Evolutionary conservation across 2,113 vertebrate genomes (phyloP).

Genomic region (Drymodes brunneopygia): DNA sequence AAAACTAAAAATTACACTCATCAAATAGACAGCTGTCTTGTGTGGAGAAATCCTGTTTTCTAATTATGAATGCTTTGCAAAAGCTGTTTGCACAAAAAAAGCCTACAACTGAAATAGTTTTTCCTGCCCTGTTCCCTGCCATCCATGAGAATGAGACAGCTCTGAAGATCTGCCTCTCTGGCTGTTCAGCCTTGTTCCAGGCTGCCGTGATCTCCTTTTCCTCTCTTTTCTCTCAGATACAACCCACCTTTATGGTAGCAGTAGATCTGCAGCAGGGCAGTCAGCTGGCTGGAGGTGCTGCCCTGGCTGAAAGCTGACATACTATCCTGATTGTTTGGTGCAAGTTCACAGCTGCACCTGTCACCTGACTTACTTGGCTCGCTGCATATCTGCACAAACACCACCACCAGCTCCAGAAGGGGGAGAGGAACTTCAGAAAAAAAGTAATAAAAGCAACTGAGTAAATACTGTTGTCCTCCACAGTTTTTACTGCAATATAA

Average conservation of each 20-base stretch:
- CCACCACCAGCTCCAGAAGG: neutral
- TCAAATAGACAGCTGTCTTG: neutral
- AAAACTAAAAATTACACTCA: neutral
- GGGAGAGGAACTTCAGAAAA: neutral
- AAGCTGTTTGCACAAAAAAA: neutral
- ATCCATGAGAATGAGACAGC: neutral
- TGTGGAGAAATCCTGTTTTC: neutral
- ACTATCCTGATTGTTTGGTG: neutral
- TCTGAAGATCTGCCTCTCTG: neutral
- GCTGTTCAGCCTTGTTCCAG: neutral
- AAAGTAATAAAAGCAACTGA: neutral
- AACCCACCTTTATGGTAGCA: neutral
- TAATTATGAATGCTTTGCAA: neutral
- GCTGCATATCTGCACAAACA: neutral
- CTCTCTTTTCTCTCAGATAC: neutral
- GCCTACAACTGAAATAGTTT: neutral
- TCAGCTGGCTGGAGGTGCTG: neutral
- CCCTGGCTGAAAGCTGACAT: neutral
- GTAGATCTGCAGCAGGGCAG: neutral
- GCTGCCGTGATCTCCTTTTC: neutral
- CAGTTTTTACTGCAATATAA: neutral
- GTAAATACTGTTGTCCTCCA: neutral
- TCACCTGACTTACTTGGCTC: neutral
- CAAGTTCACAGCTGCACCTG: neutral
- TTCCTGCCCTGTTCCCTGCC: neutral